These are phyloP conservation scores for Heptranchias perlo DNA, from an alignment of 2,113 vertebrate species.

Conservation along the genomic window DNA sequence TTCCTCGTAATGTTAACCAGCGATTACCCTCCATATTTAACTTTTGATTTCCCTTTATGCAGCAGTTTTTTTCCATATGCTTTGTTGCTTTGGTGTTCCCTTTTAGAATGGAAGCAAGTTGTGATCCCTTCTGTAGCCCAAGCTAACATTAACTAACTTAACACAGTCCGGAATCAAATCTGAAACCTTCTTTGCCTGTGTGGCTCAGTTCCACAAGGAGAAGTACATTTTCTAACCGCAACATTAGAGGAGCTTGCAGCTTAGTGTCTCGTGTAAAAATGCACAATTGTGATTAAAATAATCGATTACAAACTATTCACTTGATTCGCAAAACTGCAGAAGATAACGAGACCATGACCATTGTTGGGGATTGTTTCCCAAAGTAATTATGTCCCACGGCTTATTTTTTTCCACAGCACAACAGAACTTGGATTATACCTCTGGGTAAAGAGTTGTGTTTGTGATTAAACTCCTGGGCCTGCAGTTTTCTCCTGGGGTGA, in stretches of 20 bases:
- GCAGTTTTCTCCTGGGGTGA: no score
- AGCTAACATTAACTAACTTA: background rate
- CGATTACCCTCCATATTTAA: background rate
- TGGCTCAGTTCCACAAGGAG: background rate
- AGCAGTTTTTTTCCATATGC: background rate
- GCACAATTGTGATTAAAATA: background rate
- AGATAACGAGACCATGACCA: background rate
- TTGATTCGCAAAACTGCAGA: background rate
- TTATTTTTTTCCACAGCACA: background rate
- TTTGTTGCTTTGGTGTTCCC: background rate
- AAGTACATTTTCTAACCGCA: background rate
- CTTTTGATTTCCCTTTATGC: background rate
- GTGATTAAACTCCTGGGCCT: background rate
- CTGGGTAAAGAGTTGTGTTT: no score
- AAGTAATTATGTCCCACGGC: background rate
- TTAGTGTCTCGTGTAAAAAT: background rate
- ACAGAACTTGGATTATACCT: background rate
- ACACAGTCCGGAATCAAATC: background rate
- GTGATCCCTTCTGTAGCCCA: background rate
- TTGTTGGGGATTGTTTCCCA: background rate
- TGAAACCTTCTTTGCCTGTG: background rate
- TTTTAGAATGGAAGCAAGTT: background rate
- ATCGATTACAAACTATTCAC: background rate
- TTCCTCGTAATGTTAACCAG: background rate
- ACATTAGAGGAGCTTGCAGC: background rate